A percentile compares a stretch with the other conserved stretches of the same genome.
Conservation (phyloP, 2,797 vertebrate species). For the Phaenicophaeus curvirostris region DNA sequence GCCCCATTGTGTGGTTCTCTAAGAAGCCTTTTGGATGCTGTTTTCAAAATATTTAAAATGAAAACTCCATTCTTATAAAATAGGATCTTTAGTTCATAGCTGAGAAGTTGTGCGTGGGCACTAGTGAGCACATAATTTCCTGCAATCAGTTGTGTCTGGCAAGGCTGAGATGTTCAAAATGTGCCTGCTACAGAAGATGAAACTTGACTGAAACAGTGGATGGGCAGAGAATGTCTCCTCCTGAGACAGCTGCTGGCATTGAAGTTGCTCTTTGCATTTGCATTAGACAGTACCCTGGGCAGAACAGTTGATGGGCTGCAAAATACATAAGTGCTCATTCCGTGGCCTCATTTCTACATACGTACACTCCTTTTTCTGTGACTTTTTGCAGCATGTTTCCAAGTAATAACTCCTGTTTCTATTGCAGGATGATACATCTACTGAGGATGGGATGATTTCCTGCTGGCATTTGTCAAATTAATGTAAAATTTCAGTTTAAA, state of each 20-base stretch:
- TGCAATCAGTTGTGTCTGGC: background rate
- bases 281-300: background rate
- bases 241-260: background rate
- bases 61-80: background rate
- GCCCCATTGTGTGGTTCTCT: background rate
- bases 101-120: background rate
- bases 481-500: background rate
- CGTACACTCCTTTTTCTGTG: background rate
- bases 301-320: background rate
- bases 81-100: background rate
- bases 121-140: rapidly evolving
- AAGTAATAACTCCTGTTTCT: background rate
- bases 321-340: background rate
- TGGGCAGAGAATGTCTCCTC: background rate
- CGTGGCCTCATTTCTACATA: background rate
- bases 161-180: background rate
- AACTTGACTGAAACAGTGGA: background rate
- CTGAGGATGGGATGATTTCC: background rate
- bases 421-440: background rate
- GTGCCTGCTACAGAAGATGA: rapidly evolving
- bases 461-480: background rate
- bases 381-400: background rate
- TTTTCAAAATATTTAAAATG: background rate
- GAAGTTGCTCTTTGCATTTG: background rate
- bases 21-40: background rate